These are phyloP conservation scores for Aspidapion aeneum DNA, from an alignment of 2,888 invertebrate species.

Conservation along the genomic window DNA sequence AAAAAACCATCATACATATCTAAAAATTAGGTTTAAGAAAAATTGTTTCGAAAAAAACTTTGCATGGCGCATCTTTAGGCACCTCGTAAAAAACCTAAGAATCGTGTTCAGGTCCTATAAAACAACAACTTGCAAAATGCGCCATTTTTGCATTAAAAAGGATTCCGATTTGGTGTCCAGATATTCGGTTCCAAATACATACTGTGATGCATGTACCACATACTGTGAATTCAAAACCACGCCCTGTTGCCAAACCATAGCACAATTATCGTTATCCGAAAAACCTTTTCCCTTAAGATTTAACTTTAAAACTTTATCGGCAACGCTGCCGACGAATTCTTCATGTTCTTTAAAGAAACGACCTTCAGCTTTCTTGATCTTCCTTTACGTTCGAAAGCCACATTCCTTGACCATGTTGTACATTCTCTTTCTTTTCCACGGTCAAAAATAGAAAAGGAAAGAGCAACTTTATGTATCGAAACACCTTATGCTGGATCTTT, in stretches of 20 bases:
- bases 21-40: too few species aligned
- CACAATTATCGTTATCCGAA: background rate
- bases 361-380: background rate
- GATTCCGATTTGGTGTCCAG: background rate
- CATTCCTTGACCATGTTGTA: background rate
- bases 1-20: too few species aligned
- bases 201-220: background rate
- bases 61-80: too few species aligned
- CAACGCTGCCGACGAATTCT: background rate
- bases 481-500: too few species aligned
- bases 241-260: background rate
- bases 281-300: background rate
- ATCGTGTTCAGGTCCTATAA: background rate
- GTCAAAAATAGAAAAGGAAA: too few species aligned
- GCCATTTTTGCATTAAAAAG: background rate
- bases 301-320: background rate
- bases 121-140: background rate
- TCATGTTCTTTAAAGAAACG: background rate
- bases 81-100: background rate
- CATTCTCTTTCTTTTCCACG: background rate
- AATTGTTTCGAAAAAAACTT: too few species aligned
- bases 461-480: too few species aligned
- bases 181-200: background rate
- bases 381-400: background rate
- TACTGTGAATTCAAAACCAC: background rate